These are phyloP conservation scores for Drosophila hawaiiensis DNA, from an alignment of 2,888 invertebrate genomes.

Conservation along the genomic window DNA sequence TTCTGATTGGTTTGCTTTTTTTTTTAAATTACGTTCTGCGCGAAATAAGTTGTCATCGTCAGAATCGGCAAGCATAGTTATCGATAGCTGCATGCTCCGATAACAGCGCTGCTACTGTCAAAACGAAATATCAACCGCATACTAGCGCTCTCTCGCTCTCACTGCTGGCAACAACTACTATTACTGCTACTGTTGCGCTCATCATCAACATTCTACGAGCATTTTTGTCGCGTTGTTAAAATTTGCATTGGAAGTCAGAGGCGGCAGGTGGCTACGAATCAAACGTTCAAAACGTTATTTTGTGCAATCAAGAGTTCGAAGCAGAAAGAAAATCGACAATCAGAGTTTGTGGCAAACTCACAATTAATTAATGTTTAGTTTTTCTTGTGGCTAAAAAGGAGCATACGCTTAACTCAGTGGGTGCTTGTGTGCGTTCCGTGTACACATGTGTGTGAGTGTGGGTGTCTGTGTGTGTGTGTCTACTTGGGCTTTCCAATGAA, in stretches of 20 bases:
- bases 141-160: slow-evolving; percentile 61
- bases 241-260: slow-evolving; percentile 59
- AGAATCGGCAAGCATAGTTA: slow-evolving; percentile 26
- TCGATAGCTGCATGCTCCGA: slow-evolving; percentile 46
- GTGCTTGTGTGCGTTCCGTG: slow-evolving; percentile 38
- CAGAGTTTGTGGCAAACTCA: slow-evolving; percentile 31
- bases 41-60: slow-evolving; percentile 21
- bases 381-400: slow-evolving; percentile 59
- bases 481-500: slow-evolving; percentile 60
- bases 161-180: slow-evolving; percentile 46
- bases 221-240: slow-evolving; percentile 76
- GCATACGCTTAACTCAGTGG: slow-evolving; percentile 60
- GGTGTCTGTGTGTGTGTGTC: slow-evolving; percentile 15
- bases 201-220: slow-evolving; percentile 72
- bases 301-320: slow-evolving; percentile 12
- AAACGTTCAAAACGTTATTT: slow-evolving; percentile 13
- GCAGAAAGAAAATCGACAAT: background rate
- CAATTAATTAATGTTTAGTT: slow-evolving; percentile 44
- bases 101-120: slow-evolving; percentile 43
- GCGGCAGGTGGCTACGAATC: slow-evolving; percentile 60
- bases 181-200: slow-evolving; percentile 70
- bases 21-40: slow-evolving; percentile 37
- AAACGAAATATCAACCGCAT: slow-evolving; percentile 54
- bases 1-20: background rate
- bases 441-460: slow-evolving; percentile 19